Evolutionary conservation across 2,888 invertebrate genomes (phyloP), one percentile per base, ranked within the genome.

Genomic region (Polia nebulosa): DNA sequence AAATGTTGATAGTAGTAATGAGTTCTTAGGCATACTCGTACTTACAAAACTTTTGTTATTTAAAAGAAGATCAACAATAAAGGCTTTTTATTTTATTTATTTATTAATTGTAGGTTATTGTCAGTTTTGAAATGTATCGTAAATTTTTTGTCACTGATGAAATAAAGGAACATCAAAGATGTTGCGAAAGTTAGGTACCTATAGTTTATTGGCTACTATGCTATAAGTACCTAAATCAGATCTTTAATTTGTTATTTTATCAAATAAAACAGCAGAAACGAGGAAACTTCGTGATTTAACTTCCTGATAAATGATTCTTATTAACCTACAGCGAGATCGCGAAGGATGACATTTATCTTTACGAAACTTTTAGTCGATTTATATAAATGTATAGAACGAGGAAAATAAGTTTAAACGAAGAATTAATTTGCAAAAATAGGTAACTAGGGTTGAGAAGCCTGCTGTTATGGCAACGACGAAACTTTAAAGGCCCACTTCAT

Each of bases 271-370:
- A 77, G 44, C 55, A 72, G 36, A 59, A 76, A 71, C 81, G 67
- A 76, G 59, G 47, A 62, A 78, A 83, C 63, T 79, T 82, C 13
- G 72, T 57, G 79, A 82, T 81, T 72, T 61, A 79, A 74, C 72
- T 78, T 71, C 65, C 59, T 84, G 72, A 84, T 82, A 82, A 83
- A 83, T 84, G 73, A 67, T 69, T 78, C 68, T 78, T 82, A 81
- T 75, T 74, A 83, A 80, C 73, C 82, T 76, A 69, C 70, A 76
- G 64, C 72, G 66, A 70, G 65, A 76, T 72, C 41, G 57, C 63
- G 62, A n/a, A 69, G 57, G 72, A 65, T 64, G 76, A 73, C 51
- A 76, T 76, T 75, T 73, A 84, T 78, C 73, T 76, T 72, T 51
- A 55, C 47, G 17, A 79, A 80, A 82, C 72, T 73, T 81, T 68